phyloP scores from a whole-genome alignment of 1,140 invertebrate genomes.

The Drosophila triauraria region DNA sequence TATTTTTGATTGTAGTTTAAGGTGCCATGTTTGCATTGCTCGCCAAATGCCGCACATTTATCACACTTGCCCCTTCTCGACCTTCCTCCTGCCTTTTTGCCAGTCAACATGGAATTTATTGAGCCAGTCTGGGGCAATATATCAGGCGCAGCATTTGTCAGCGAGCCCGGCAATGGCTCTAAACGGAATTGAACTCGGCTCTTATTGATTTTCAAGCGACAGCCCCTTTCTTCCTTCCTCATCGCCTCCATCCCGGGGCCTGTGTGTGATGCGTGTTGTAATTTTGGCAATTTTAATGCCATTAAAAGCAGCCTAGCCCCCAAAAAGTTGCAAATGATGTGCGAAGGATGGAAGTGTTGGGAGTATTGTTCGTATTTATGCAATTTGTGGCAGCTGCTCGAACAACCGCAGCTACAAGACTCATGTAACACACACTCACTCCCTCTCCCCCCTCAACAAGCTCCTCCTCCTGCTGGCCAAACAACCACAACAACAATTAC shows the following conservation, averaged over 20 bases:
- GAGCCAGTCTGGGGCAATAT: constrained; percentile 67
- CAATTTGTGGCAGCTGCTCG: constrained; percentile 80
- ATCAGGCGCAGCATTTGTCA: constrained; percentile 73
- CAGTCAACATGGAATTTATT: constrained; percentile 71
- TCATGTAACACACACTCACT: constrained; percentile 33
- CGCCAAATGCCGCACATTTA: constrained; percentile 68
- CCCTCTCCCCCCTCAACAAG: background rate
- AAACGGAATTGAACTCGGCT: constrained; percentile 57
- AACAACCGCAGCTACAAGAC: constrained; percentile 65
- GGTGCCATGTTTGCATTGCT: constrained; percentile 76
- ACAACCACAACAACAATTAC: constrained; percentile 46
- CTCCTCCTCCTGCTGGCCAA: constrained; percentile 10
- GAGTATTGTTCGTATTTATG: constrained; percentile 71
- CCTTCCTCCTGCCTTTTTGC: constrained; percentile 36
- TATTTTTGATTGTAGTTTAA: constrained; percentile 70
- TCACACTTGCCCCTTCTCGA: constrained; percentile 35
- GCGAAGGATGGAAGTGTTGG: constrained; percentile 58
- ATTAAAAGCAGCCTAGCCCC: constrained; percentile 70
- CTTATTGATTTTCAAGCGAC: constrained; percentile 70
- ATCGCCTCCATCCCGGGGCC: background rate
- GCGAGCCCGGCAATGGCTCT: constrained; percentile 43
- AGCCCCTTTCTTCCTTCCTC: background rate
- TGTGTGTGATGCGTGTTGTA: constrained; percentile 60
- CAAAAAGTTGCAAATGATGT: constrained; percentile 80
- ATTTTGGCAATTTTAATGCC: constrained; percentile 81